These are phyloP conservation scores for Brachionus paranguensis DNA, from an alignment of 1,140 invertebrate species.

Conservation along the genomic window DNA sequence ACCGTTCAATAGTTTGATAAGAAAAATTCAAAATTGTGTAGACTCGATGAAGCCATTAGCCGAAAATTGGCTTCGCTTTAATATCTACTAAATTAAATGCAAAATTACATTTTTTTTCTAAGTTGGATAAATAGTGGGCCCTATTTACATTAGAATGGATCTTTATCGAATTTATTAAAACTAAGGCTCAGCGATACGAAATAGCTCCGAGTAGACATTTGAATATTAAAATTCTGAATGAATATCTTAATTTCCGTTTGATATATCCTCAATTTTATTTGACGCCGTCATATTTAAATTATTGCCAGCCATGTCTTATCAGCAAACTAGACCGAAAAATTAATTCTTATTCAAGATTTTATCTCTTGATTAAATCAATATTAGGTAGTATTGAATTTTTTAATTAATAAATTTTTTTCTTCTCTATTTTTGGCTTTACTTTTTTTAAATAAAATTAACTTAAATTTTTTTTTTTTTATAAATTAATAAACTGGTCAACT, in stretches of 20 bases:
- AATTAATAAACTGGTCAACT: too few species aligned
- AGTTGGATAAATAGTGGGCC: not conserved
- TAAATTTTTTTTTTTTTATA: too few species aligned
- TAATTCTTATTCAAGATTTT: not conserved
- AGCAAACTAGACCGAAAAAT: not conserved
- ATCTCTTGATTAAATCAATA: not conserved
- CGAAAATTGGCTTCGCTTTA: conserved; percentile 15
- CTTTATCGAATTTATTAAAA: conserved; percentile 4
- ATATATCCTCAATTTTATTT: conserved; percentile 7
- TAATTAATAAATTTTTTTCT: too few species aligned
- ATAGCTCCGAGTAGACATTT: conserved; percentile 7
- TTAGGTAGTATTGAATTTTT: not conserved
- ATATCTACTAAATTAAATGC: not conserved
- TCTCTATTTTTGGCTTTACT: too few species aligned
- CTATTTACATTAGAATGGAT: conserved; percentile 9
- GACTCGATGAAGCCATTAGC: conserved; percentile 12
- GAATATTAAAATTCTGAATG: not conserved
- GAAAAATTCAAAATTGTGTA: conserved; percentile 13
- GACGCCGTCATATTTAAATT: not conserved
- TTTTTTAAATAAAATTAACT: too few species aligned
- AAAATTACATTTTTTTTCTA: conserved; percentile 32
- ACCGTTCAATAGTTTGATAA: conserved; percentile 2
- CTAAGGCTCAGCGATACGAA: not conserved
- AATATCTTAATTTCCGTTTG: not conserved
- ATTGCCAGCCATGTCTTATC: not conserved